Conservation (phyloP, 2,888 invertebrate species). For the Parnassius mnemosyne region DNA sequence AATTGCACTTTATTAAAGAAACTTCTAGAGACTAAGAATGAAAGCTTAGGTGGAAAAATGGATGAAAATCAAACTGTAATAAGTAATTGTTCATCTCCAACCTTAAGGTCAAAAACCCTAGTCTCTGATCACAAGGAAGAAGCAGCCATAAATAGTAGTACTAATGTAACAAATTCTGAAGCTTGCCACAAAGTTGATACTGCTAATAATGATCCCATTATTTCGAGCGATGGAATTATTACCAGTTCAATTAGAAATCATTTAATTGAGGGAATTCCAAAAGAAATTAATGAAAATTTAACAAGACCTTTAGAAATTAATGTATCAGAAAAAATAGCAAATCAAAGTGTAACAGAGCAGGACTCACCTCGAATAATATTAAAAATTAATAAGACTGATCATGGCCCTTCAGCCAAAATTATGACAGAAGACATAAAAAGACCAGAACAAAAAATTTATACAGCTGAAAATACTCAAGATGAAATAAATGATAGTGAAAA, state of each 20-base stretch:
- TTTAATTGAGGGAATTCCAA: conserved; percentile 49
- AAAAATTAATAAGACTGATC: conserved; percentile 83
- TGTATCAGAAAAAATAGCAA: conserved; percentile 60
- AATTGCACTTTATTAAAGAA: conserved; percentile 71
- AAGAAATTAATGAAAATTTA: conserved; percentile 53
- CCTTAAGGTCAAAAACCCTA: conserved; percentile 15
- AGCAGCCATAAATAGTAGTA: conserved; percentile 27
- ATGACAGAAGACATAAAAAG: conserved; percentile 66
- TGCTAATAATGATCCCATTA: conserved; percentile 36
- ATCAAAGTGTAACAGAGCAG: conserved; percentile 69
- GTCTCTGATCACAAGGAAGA: conserved; percentile 10
- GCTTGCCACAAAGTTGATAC: conserved; percentile 36
- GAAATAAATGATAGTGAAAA: conserved; percentile 51
- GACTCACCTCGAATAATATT: conserved; percentile 82
- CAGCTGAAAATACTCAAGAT: conserved; percentile 53
- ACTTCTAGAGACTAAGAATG: conserved; percentile 63
- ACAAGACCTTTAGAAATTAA: conserved; percentile 74
- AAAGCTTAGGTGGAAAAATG: conserved; percentile 46
- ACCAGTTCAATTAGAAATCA: conserved; percentile 38
- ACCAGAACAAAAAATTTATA: conserved; percentile 46
- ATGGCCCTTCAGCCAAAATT: conserved; percentile 73
- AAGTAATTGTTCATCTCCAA: conserved; percentile 40
- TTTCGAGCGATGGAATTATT: conserved; percentile 41
- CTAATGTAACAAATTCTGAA: conserved; percentile 37
- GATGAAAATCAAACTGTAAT: conserved; percentile 39